Percentiles rank a stretch among this genome's conserved stretches.
phyloP scores from a whole-genome alignment of 2,797 vertebrate species.

The Cynodonichthys magdalenae region DNA sequence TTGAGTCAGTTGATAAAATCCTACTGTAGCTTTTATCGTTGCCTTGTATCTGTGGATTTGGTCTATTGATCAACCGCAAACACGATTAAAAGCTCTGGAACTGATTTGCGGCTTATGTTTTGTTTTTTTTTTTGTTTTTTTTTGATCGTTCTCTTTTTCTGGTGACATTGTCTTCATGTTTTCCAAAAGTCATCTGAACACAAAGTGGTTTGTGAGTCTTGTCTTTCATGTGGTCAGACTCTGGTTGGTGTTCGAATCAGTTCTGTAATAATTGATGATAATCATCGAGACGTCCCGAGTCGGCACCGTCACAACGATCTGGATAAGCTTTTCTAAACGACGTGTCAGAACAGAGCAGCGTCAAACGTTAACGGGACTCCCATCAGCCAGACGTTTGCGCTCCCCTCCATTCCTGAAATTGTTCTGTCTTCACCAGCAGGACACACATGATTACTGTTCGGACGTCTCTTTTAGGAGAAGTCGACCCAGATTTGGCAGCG shows the following conservation, averaged over 20 bases:
- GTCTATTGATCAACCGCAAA: too few relatives aligned
- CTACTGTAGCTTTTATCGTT: too few relatives aligned
- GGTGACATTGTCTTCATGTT: too few relatives aligned
- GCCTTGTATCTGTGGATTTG: too few relatives aligned
- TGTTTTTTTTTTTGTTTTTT: too few relatives aligned
- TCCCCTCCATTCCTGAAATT: slow-evolving; percentile 35
- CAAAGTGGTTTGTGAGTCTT: background rate
- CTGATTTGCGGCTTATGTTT: background rate
- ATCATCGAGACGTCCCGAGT: slow-evolving; percentile 53
- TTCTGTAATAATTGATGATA: slow-evolving; percentile 44
- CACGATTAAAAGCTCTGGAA: too few relatives aligned
- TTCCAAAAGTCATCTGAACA: background rate
- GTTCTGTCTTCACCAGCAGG: slow-evolving; percentile 36
- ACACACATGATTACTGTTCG: slow-evolving; percentile 49
- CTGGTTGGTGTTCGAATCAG: slow-evolving; percentile 68
- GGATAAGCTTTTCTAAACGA: slow-evolving; percentile 66
- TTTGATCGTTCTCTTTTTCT: too few relatives aligned
- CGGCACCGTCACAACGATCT: slow-evolving; percentile 52
- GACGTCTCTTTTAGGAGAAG: slow-evolving; percentile 42
- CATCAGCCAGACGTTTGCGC: slow-evolving; percentile 48
- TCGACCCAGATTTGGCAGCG: slow-evolving; percentile 36
- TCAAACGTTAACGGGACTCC: slow-evolving; percentile 48
- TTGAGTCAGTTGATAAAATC: too few relatives aligned
- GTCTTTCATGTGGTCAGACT: slow-evolving; percentile 39
- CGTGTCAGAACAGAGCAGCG: slow-evolving; percentile 52